phyloP scores from a whole-genome alignment of 2,888 invertebrate genomes.

The Lepeophtheirus nordmannii region DNA sequence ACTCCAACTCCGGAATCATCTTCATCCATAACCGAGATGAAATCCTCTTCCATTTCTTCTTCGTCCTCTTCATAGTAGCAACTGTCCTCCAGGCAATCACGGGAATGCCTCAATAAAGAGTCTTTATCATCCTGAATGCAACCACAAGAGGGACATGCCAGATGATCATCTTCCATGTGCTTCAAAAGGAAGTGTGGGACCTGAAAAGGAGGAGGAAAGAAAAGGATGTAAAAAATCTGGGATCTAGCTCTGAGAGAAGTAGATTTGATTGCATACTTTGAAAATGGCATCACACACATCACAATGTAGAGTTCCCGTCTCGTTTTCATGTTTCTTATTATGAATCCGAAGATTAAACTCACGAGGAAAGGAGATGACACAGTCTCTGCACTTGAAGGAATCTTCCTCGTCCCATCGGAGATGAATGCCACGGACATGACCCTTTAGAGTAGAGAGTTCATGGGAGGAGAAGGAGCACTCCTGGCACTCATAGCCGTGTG shows the following conservation, averaged over 20 bases:
- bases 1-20: background rate
- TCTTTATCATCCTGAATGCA: constrained; percentile 6
- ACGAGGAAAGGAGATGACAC: constrained; percentile 12
- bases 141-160: constrained; percentile 15
- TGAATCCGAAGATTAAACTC: constrained; percentile 22
- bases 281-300: constrained; percentile 19
- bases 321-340: constrained; percentile 16
- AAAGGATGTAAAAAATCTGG: too few relatives aligned
- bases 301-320: background rate
- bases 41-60: constrained; percentile 3
- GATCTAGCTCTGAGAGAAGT: too few relatives aligned
- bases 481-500: constrained; percentile 20
- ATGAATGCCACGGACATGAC: constrained; percentile 10
- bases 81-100: background rate
- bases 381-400: constrained; percentile 17
- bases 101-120: constrained; percentile 2
- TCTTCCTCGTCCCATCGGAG: constrained; percentile 2
- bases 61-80: constrained; percentile 8
- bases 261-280: constrained; percentile 8
- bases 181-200: constrained; percentile 11
- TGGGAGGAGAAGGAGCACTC: constrained; percentile 16
- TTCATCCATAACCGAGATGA: constrained; percentile 2
- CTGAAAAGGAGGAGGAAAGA: background rate
- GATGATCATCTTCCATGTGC: constrained; percentile 23
- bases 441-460: constrained; percentile 15